Conservation (phyloP, 1,140 invertebrate species). For the Papilio polyxenes region DNA sequence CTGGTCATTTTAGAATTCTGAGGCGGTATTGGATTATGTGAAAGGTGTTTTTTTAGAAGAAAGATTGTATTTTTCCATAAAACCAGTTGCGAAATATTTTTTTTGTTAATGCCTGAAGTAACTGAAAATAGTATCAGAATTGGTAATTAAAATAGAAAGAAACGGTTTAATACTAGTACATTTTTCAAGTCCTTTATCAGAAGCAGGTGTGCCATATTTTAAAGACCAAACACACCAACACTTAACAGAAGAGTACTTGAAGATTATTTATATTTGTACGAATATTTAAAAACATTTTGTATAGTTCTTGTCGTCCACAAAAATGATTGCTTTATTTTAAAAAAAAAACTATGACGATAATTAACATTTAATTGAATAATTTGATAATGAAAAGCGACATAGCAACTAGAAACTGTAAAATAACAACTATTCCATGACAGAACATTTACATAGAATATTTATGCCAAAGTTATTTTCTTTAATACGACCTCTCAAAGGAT, state of each 20-base stretch:
- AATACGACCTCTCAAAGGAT: neutral
- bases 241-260: neutral
- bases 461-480: neutral
- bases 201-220: neutral
- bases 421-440: no score
- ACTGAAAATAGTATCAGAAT: neutral
- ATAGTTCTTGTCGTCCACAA: neutral
- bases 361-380: no score
- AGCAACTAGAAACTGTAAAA: no score
- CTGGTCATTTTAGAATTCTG: no score
- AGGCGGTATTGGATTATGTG: no score
- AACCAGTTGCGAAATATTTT: no score
- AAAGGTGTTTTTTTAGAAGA: no score
- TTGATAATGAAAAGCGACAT: no score
- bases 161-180: neutral
- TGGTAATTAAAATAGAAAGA: neutral
- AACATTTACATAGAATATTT: neutral
- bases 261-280: neutral
- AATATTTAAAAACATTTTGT: neutral
- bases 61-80: no score
- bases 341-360: neutral
- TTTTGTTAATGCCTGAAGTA: no score
- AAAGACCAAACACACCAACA: neutral
- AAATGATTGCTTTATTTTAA: neutral
- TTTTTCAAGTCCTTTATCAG: conserved; percentile 11